These are phyloP conservation scores for Daubentonia madagascariensis DNA, from an alignment of 2,113 vertebrate species.

Conservation along the genomic window DNA sequence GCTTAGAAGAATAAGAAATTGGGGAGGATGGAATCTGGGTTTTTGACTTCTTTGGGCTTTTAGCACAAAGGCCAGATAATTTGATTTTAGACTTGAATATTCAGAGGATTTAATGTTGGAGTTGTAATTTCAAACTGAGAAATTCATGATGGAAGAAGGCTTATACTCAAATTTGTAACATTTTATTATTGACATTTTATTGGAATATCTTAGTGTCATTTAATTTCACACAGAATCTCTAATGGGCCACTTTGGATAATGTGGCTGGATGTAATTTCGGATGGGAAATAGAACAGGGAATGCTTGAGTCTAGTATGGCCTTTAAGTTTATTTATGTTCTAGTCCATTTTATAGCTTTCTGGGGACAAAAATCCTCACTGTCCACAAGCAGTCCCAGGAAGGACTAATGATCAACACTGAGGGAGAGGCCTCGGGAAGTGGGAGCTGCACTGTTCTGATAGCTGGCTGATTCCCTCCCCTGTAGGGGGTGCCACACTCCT, in stretches of 20 bases:
- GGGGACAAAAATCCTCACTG: not conserved
- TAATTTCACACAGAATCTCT: slow-evolving; percentile 5
- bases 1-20: not conserved
- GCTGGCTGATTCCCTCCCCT: not conserved
- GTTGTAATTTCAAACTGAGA: slow-evolving; percentile 5
- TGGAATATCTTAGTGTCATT: not conserved
- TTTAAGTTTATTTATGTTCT: not conserved
- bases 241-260: not conserved
- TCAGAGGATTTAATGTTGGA: not conserved
- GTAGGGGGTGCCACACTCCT: not conserved
- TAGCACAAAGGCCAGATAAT: not conserved
- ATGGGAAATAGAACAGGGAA: not conserved
- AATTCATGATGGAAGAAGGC: not conserved
- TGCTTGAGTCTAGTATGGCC: not conserved
- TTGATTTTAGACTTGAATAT: slow-evolving; percentile 29
- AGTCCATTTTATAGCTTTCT: not conserved
- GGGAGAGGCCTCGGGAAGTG: not conserved
- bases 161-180: not conserved
- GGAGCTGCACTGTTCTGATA: not conserved
- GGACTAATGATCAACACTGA: not conserved
- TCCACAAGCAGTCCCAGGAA: not conserved
- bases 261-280: not conserved
- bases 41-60: slow-evolving; percentile 1
- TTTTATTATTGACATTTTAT: not conserved
- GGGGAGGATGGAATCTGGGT: not conserved